phyloP scores from a whole-genome alignment of 2,113 vertebrate genomes.

The Emydocephalus ijimae region DNA sequence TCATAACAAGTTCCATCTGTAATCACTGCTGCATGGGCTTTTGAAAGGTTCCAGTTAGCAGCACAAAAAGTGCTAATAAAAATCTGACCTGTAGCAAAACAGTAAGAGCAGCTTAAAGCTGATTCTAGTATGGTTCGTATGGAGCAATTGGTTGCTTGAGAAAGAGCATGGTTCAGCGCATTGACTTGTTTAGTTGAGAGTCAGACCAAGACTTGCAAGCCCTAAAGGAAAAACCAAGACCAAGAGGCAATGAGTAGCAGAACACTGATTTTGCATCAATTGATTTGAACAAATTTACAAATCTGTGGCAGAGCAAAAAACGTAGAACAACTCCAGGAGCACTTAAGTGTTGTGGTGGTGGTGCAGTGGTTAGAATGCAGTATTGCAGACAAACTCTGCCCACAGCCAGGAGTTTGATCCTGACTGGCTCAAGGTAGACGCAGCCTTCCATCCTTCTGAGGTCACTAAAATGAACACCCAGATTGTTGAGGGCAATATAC shows the following conservation, averaged over 20 bases:
- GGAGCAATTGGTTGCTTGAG: not conserved
- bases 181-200: not conserved
- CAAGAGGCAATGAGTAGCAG: not conserved
- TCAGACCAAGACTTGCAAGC: not conserved
- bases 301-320: not conserved
- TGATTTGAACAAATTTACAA: not conserved
- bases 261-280: not conserved
- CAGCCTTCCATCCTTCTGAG: not conserved
- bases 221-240: not conserved
- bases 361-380: not conserved
- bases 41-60: not conserved
- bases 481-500: not conserved
- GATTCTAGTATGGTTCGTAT: not conserved
- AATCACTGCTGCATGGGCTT: not conserved
- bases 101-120: not conserved
- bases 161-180: not conserved
- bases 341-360: not conserved
- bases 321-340: not conserved
- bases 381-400: not conserved
- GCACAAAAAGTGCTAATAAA: not conserved
- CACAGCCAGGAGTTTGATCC: not conserved
- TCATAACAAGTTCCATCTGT: too few relatives aligned
- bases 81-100: conserved; percentile 15
- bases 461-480: not conserved
- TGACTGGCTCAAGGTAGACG: not conserved